Evolutionary conservation across 2,113 vertebrate species (phyloP), one percentile per base, ranked within the genome.

Genomic region (Piliocolobus tephrosceles): DNA sequence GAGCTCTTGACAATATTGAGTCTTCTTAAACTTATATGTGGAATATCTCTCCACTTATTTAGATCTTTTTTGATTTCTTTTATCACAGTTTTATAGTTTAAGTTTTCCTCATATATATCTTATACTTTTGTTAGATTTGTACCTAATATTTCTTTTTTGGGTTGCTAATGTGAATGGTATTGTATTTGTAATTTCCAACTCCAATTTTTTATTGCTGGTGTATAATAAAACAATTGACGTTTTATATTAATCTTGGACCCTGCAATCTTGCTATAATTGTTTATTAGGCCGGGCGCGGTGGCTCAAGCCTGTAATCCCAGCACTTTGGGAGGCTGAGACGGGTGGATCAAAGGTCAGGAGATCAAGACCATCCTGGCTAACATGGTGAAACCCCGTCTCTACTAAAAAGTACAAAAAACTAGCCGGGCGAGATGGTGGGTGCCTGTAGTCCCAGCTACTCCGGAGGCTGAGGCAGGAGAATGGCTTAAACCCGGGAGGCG

Each of bases 121-220:
- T 90, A 5, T 32, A 47, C 50, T 96, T 76, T 79, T 70, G 20
- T 88, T 89, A 94, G 61, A 61, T 55, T 94, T 64, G 35, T 64
- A 66, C 61, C 40, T 85, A 86, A 40, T 61, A 30, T 70, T 92
- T 92, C 6, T 96, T 91, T 94, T 52, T 20, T 11, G 9, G 20
- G 16, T 30, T 76, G 14, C 55, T 84, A 47, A 57, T 70, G 2
- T 86, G 68, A 81, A 68, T 70, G 66, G 12, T 86, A 40, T 14
- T 84, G 18, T 89, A 16, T 84, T 66, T 94, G 76, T 61, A 75
- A 90, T 86, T 96, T 80, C 20, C 12, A 70, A 2, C 76, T 90
- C n/a, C 17, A 87, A 9, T 72, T 87, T 95, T 97, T 92, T 38
- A 64, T 93, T 95, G 16, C 50, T 90, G 40, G 20, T 76, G 10